Base-by-base conservation (phyloP, 2,113 vertebrate species). In the Dunckerocampus dactyliophorus region DNA sequence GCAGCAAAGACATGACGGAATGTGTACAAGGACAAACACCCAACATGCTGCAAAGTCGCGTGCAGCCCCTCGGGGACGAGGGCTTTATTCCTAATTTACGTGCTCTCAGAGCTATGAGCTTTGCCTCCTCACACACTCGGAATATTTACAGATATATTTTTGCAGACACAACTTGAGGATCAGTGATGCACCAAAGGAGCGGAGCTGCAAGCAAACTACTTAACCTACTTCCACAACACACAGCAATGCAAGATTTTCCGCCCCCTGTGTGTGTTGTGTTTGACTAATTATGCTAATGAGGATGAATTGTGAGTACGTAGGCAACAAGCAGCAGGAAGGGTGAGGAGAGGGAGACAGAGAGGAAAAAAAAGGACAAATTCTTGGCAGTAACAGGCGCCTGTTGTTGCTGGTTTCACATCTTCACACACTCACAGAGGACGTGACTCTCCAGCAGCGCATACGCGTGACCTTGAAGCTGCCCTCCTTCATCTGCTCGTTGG, bases 401-500 rank as follows among this genome's bases (percentile, higher is more conserved):
- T 34, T 34, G 31, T 34, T 34, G 6, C 31, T 1, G 31, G 31
- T 64, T 63, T 56, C 69, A 54, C 43, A 11, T 31, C 42, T 21
- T 15, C 12, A 0, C 39, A 34, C 50, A 94, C 95, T 97, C 89
- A 99, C 97, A 59, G 94, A 99, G 34, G 96, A 98, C 0, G 97
- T 98, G 74, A 99, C 96, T 51, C 97, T 84, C 97, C 97, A 99
- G 82, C 97, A 99, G 47, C 96, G 92, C 97, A 99, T 99, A 47
- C 97, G 95, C 0, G 97, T 99, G 67, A 99, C 97, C 84, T 98
- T 98, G 90, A 99, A 98, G 85, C 96, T 98, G 45, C 95, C 97
- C 77, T 98, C 97, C 49, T 98, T 98, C 85, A 97, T 93, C 74
- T 98, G 97, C 28, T 98, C 95, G 0, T 74, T 98, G 11, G 95